Evolutionary conservation across 1,140 invertebrate species (phyloP), one percentile per base, ranked within the genome.

Genomic region (Medauroidea extradentata): DNA sequence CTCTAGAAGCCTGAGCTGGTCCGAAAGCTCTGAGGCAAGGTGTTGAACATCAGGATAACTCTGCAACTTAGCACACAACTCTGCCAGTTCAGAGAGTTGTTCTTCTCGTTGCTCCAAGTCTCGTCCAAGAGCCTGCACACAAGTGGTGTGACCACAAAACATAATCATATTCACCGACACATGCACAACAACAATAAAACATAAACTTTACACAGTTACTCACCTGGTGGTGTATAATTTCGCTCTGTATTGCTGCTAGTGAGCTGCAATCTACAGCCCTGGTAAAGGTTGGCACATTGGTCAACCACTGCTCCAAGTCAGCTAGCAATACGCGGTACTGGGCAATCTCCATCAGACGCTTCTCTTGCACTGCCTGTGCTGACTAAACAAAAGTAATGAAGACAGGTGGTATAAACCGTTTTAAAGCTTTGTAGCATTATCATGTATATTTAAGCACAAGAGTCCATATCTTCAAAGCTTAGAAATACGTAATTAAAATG

Each of bases 291-390:
- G 65, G 53, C 18, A 46, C 41, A 54, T 57, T 68, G 53, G 73
- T 68, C 16, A 87, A 70, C 85, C 85, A 87, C 39, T 71, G 66
- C 63, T 87, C 84, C 0, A 86, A 78, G 66, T 86, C 82, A 34
- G 76, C 78, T 38, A 88, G 75, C 65, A 85, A 76, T 49, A 73
- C 67, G 69, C 82, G 81, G 63, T 88, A 87, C 39, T 77, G 63
- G 19, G 76, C 65, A 9, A 86, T 71, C 68, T 87, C 81, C 60
- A 80, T 65, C 25, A 79, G 71, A n/a, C 80, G 78, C 63, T 77
- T 78, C 59, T 79, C 74, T 63, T 82, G 79, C 0, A 71, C 71
- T 52, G 73, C 75, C 62, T 78, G 78, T 29, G 83, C 81, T 58
- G 73, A 73, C 75, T 81, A 67, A 38, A 71, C 13, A 29, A 51